Base-by-base conservation (phyloP, 2,888 invertebrate genomes). In the Pachliopta kotzebuea region DNA sequence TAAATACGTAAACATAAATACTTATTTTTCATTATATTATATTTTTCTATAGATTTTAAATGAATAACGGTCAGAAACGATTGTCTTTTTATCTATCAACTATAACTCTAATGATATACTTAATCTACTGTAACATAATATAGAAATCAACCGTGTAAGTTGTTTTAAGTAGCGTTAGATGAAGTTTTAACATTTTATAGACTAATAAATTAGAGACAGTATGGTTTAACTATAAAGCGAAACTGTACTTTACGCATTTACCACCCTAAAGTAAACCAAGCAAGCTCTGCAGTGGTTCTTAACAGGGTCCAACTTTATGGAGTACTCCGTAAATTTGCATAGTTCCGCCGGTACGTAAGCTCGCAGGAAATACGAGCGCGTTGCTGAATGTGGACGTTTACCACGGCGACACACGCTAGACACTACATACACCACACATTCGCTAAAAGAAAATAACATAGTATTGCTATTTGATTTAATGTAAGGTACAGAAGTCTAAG, bases 321-420 rank as follows among this genome's bases (percentile, higher is more conserved):
- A 11, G 29, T 53, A 58, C 23, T n/a, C 29, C 20, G n/a, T 31
- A 54, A 54, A 62, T 66, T 66, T 62, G 55, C 65, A 66, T 66
- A 66, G 54, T 61, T 58, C 59, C 49, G 24, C 58, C 55, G 55
- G 42, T 62, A 59, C 59, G 45, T 62, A 59, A 62, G 62, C 62
- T 52, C 55, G 62, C 61, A 49, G 60, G 56, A 69, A 64, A 65
- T 67, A 69, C 67, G 67, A 63, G 66, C 64, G 69, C 66, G 67
- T 66, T 61, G 53, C 60, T 62, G 67, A 69, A 69, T 77, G 78
- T 75, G 71, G 72, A 74, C 74, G 67, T 75, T 74, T 77, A 80
- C 76, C 76, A 74, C 76, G 76, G 73, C 76, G 74, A 77, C 76
- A 77, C 71, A 74, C 65, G 65, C 57, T 57, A 62, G 50, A 59